A percentile compares a stretch with the other conserved stretches of the same genome.
phyloP scores from a whole-genome alignment of 2,113 vertebrate species.

The Odocoileus virginianus region DNA sequence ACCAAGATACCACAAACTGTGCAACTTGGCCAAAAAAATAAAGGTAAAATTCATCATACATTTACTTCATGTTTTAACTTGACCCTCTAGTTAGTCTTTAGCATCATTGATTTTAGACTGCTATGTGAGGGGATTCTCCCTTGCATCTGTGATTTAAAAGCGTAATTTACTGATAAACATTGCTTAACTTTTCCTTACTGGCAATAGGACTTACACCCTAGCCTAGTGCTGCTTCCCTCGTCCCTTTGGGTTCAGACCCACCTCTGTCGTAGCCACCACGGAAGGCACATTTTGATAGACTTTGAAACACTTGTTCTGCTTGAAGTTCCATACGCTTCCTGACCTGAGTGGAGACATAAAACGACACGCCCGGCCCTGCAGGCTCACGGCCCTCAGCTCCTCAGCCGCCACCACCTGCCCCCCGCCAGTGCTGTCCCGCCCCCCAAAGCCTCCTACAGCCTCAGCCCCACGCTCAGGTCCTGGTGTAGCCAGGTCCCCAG shows the following conservation, averaged over 20 bases:
- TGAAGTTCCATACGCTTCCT: constrained; percentile 88
- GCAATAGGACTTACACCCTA: background rate
- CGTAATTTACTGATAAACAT: too few species aligned
- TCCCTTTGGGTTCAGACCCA: background rate
- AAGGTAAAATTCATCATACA: background rate
- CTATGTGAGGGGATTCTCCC: constrained; percentile 84
- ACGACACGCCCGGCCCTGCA: constrained; percentile 26
- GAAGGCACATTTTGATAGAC: constrained; percentile 81
- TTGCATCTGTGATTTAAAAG: background rate
- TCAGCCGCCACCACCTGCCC: background rate
- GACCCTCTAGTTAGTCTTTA: constrained; percentile 89
- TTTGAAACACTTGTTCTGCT: constrained; percentile 86
- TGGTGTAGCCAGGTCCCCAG: background rate
- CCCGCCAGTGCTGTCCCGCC: background rate
- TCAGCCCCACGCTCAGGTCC: background rate
- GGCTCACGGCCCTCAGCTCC: accelerated
- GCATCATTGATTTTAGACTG: constrained; percentile 93
- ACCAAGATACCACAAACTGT: background rate
- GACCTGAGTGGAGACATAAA: constrained; percentile 82
- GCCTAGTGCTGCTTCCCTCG: accelerated
- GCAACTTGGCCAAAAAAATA: background rate
- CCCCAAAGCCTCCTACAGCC: background rate
- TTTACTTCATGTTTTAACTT: constrained; percentile 83
- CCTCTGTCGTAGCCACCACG: background rate
- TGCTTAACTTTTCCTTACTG: background rate